Evolutionary conservation across 2,797 vertebrate genomes (phyloP).

Genomic region (Melanotaenia trifasciata): DNA sequence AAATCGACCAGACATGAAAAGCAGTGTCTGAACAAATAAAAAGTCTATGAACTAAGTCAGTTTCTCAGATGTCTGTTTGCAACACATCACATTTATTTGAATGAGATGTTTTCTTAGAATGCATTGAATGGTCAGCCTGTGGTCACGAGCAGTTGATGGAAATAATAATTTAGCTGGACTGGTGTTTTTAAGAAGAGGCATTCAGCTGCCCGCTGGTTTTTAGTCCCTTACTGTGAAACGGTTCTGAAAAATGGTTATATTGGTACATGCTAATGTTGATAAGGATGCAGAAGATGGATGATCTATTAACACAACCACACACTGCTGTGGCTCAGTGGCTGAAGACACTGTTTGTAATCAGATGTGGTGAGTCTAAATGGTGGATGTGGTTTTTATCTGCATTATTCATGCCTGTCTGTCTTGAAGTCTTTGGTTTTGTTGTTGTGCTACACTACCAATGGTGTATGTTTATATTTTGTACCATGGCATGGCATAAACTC

Average conservation of each 20-base stretch:
- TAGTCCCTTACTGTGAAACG: neutral
- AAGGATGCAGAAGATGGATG: constrained; percentile 55
- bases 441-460: constrained; percentile 33
- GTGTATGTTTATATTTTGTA: neutral
- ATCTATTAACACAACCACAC: constrained; percentile 8
- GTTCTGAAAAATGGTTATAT: neutral
- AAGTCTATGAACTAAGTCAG: constrained; percentile 6
- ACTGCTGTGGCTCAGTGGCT: constrained; percentile 33
- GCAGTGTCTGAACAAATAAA: constrained; percentile 44
- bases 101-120: neutral
- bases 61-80: constrained; percentile 23
- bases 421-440: constrained; percentile 5
- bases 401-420: constrained; percentile 32
- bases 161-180: neutral
- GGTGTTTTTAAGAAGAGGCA: neutral
- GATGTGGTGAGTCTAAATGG: constrained; percentile 65
- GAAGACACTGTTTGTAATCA: constrained; percentile 27
- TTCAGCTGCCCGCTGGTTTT: neutral
- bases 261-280: constrained; percentile 16
- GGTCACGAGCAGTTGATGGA: neutral
- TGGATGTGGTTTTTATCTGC: constrained; percentile 41
- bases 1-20: neutral
- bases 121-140: neutral
- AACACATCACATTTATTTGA: neutral
- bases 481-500: neutral